These are phyloP conservation scores for Dendrolimus pini DNA, from an alignment of 2,888 invertebrate species.

Conservation along the genomic window DNA sequence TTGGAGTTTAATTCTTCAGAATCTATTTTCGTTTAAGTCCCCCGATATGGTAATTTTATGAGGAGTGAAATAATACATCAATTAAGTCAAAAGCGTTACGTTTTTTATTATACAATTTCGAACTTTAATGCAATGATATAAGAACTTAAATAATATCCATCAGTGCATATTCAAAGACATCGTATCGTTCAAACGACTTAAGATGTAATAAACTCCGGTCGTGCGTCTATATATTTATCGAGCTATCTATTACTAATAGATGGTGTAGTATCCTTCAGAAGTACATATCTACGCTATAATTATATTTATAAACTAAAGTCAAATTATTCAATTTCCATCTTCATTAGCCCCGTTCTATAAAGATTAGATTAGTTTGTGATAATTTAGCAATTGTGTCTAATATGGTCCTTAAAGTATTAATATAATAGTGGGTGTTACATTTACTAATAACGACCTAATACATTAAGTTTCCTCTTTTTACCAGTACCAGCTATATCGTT, in stretches of 20 bases:
- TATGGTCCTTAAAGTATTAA: conserved; percentile 33
- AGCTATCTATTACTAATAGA: conserved; percentile 11
- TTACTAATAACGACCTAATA: neutral
- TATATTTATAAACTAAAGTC: conserved; percentile 23
- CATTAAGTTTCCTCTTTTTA: too few relatives aligned
- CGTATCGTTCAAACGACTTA: too few relatives aligned
- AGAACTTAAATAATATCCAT: too few relatives aligned
- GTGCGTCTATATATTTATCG: neutral
- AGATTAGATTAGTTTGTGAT: conserved; percentile 19
- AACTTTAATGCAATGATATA: too few relatives aligned
- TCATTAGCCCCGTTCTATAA: conserved; percentile 27
- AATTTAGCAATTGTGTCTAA: conserved; percentile 17
- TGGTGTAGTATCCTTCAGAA: conserved; percentile 48
- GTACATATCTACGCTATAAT: conserved; percentile 60
- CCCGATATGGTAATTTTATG: too few relatives aligned
- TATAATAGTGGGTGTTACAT: neutral
- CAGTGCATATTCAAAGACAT: too few relatives aligned
- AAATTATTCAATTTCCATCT: conserved; percentile 38
- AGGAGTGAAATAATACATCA: too few relatives aligned
- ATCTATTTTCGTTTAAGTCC: too few relatives aligned
- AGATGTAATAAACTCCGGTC: too few relatives aligned
- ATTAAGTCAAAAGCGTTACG: too few relatives aligned
- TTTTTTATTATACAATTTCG: too few relatives aligned
- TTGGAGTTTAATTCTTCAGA: conserved; percentile 3
- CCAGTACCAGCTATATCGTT: neutral